These are phyloP conservation scores for Theodoxus fluviatilis DNA, from an alignment of 2,888 invertebrate species.

Conservation along the genomic window DNA sequence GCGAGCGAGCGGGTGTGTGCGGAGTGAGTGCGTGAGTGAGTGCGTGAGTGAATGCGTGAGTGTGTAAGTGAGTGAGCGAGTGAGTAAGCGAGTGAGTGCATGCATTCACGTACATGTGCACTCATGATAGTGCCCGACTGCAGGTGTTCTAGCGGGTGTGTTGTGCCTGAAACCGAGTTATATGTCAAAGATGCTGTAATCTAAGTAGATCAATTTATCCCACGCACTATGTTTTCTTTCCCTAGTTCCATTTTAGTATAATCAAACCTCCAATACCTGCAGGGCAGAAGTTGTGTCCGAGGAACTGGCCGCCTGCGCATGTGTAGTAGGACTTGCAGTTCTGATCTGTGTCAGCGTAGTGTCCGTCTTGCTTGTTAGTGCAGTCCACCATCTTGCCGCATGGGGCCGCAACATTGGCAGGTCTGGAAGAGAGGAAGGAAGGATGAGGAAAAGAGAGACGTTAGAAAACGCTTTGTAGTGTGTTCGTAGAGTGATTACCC, in stretches of 20 bases:
- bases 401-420: slow-evolving; percentile 39
- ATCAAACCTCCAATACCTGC: no score
- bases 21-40: no score
- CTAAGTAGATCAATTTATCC: neutral
- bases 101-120: no score
- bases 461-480: neutral
- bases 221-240: neutral
- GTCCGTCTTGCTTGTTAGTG: slow-evolving; percentile 37
- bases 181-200: neutral
- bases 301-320: slow-evolving; percentile 42
- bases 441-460: no score
- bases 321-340: slow-evolving; percentile 51
- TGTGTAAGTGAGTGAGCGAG: no score
- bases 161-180: no score
- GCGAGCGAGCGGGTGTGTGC: no score
- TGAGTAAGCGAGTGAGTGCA: no score
- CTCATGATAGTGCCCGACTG: no score
- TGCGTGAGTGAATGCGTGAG: no score
- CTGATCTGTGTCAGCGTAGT: slow-evolving; percentile 44
- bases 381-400: slow-evolving; percentile 48
- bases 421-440: slow-evolving; percentile 39
- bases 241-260: neutral
- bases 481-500: no score
- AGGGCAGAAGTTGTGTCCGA: slow-evolving; percentile 51
- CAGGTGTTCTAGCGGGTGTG: no score